These are phyloP conservation scores for human DNA, from an alignment of 2,113 vertebrate genomes.

Conservation along the genomic window DNA sequence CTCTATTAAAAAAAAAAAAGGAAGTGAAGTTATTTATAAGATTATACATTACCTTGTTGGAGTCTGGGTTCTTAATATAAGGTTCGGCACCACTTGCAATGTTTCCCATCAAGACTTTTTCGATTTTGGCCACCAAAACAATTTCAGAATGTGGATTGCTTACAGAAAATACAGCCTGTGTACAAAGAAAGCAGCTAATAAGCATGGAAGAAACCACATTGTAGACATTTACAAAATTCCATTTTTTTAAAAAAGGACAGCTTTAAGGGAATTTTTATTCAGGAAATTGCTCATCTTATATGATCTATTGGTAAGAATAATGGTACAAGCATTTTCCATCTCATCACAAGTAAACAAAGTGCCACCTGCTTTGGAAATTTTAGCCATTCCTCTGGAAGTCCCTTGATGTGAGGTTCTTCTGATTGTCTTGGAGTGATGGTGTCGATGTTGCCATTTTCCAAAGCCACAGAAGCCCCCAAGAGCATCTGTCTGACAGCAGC, in stretches of 20 bases:
- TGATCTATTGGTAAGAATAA: background rate
- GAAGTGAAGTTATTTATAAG: background rate
- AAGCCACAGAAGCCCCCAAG: slow-evolving; percentile 63
- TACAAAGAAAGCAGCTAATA: slow-evolving; percentile 53
- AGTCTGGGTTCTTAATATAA: slow-evolving; percentile 97
- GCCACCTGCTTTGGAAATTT: slow-evolving; percentile 95
- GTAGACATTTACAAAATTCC: background rate
- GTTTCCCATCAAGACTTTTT: slow-evolving; percentile 97
- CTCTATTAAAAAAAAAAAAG: background rate
- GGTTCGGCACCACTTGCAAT: slow-evolving; percentile 94
- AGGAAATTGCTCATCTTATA: background rate
- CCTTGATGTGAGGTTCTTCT: slow-evolving; percentile 88
- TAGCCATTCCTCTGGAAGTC: slow-evolving; percentile 93
- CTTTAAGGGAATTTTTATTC: background rate
- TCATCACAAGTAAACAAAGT: background rate
- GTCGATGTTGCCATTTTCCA: slow-evolving; percentile 89
- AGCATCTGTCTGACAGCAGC: slow-evolving; percentile 93
- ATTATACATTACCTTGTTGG: slow-evolving; percentile 90
- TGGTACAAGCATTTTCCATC: background rate
- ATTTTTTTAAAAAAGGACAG: background rate
- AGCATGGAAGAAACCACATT: background rate
- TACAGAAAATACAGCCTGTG: slow-evolving; percentile 95
- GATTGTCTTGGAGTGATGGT: slow-evolving; percentile 83
- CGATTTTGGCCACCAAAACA: slow-evolving; percentile 95
- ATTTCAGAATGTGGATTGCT: slow-evolving; percentile 96